Percentiles rank a stretch among this genome's conserved stretches.
phyloP scores from a whole-genome alignment of 2,888 invertebrate genomes.

The Ophioninae sp. region DNA sequence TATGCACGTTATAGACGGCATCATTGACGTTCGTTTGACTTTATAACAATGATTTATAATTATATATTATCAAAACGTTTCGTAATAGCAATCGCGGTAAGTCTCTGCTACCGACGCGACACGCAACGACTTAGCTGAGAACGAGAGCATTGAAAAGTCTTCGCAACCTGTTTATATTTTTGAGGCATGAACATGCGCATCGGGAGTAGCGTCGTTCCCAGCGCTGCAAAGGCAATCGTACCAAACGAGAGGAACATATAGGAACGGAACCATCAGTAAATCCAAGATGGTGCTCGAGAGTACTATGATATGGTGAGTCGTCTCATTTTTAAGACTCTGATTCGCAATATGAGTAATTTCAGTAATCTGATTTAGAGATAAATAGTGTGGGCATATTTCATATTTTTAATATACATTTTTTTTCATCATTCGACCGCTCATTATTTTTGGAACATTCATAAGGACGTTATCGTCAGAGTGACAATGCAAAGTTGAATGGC shows the following conservation, averaged over 20 bases:
- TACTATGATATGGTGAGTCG: conserved; percentile 96
- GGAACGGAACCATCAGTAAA: conserved; percentile 53
- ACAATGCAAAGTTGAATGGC: conserved; percentile 78
- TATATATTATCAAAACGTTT: too few relatives aligned
- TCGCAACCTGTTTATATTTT: background rate
- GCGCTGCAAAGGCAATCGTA: background rate
- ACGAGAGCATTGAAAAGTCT: too few relatives aligned
- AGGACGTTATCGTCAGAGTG: conserved; percentile 67
- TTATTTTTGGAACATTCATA: background rate
- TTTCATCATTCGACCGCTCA: background rate
- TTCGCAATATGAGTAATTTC: background rate
- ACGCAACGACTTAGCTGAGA: too few relatives aligned
- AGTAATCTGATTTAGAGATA: background rate
- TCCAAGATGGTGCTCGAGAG: conserved; percentile 97
- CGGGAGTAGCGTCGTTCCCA: background rate
- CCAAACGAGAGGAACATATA: background rate
- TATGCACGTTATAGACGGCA: too few relatives aligned
- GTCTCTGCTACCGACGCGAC: too few relatives aligned
- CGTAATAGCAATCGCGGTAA: too few relatives aligned
- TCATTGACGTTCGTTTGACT: too few relatives aligned
- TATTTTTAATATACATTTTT: background rate
- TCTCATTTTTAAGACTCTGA: conserved; percentile 52
- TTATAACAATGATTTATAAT: too few relatives aligned
- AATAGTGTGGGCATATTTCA: background rate
- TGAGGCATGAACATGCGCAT: background rate